phyloP scores from a whole-genome alignment of 2,797 vertebrate genomes.

The Anabacerthia variegaticeps region DNA sequence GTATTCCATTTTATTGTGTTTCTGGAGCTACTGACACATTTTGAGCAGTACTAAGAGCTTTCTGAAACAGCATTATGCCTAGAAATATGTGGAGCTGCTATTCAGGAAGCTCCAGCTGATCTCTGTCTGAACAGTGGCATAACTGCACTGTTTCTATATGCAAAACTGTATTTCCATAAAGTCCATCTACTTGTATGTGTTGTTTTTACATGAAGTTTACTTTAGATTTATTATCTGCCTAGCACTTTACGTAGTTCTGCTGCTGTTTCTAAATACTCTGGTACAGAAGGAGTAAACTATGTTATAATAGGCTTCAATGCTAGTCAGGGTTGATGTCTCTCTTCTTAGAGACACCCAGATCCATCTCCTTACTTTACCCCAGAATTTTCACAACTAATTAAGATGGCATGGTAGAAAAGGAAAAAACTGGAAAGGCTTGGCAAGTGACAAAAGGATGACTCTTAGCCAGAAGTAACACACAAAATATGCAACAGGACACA shows the following conservation, averaged over 20 bases:
- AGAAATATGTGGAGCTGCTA: constrained; percentile 10
- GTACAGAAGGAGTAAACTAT: background rate
- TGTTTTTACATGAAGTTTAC: background rate
- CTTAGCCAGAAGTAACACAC: background rate
- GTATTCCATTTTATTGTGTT: constrained; percentile 50
- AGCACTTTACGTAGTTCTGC: background rate
- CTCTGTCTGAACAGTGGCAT: background rate
- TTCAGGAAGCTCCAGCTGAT: constrained; percentile 29
- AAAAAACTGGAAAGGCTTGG: background rate
- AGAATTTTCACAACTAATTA: background rate
- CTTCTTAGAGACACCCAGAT: rapidly evolving
- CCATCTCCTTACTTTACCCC: background rate
- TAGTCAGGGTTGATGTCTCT: background rate
- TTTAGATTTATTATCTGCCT: background rate
- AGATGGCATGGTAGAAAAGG: background rate
- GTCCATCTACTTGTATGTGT: background rate
- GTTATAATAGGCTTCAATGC: background rate
- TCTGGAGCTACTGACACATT: constrained; percentile 56
- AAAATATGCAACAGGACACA: rapidly evolving
- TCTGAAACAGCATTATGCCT: constrained; percentile 26
- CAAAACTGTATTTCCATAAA: background rate
- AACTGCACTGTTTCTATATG: background rate
- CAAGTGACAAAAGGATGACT: background rate
- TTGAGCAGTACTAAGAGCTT: constrained; percentile 38
- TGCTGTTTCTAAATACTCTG: background rate